Evolutionary conservation across 2,113 vertebrate species (phyloP), one percentile per base, ranked within the genome.

Genomic region (Crotalus helleri): DNA sequence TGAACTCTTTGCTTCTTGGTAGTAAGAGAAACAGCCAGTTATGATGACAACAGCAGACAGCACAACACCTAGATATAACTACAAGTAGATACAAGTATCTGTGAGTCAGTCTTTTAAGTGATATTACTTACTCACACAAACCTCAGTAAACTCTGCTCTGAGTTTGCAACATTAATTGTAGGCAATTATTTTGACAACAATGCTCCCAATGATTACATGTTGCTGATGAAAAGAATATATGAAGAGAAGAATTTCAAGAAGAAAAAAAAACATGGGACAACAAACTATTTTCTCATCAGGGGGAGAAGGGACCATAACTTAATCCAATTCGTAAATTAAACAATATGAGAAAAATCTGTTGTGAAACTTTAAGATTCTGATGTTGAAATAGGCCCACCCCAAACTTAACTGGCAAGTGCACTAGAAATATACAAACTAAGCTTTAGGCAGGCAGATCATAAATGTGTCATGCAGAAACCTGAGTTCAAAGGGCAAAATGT

Each of bases 1-100:
- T 13, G 99, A 99, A 96, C 99, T 99, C 96, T 99, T 99, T 19
- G 99, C 99, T 95, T 99, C 99, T 98, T 99, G 99, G 95, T 99
- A 99, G 93, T 99, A 99, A 54, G 99, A 99, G 97, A 98, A 99
- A 92, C 99, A 99, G 5, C 99, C 99, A 26, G 99, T 99, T 96
- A 99, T 98, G 97, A 99, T 99, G 96, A 99, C 99, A 0, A 99
- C 99, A 92, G 98, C 98, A 0, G 99, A 97, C 2, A 99, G 97
- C 92, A 99, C 99, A 88, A 99, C 94, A 51, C 99, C 99, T 74
- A 99, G 98, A 94, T 99, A 99, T 93, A 99, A 97, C 99, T 99
- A 92, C 6, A 90, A 29, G 51, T 89, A 90, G 87, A 90, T 21
- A 51, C 46, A 93, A 74, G 11, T 69, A 39, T 29, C 49, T 39